phyloP scores from a whole-genome alignment of 2,888 invertebrate genomes.

The Philonicus albiceps region DNA sequence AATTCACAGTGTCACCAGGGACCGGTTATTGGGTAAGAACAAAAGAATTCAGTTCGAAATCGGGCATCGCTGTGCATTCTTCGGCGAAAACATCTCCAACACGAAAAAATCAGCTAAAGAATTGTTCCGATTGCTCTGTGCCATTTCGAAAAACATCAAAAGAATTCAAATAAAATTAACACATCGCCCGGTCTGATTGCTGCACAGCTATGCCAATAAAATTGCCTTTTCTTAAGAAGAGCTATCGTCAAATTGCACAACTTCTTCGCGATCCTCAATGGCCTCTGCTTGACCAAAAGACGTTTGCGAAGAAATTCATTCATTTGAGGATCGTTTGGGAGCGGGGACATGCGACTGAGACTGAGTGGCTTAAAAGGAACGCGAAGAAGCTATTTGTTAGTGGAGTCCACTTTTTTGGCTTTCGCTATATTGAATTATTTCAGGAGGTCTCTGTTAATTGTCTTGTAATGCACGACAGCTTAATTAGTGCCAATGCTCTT shows the following conservation, averaged over 20 bases:
- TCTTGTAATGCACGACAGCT: constrained; percentile 18
- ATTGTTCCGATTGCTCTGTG: not conserved
- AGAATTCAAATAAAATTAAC: constrained; percentile 18
- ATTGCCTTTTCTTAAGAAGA: not conserved
- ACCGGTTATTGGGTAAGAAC: not conserved
- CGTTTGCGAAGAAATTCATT: not conserved
- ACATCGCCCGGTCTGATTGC: not conserved
- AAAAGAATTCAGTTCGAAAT: not conserved
- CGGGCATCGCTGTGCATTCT: not conserved
- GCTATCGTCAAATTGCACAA: not conserved
- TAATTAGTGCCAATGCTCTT: constrained; percentile 11
- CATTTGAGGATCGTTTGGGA: not conserved
- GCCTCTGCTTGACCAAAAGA: not conserved
- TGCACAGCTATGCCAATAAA: not conserved
- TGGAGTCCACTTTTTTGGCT: not conserved
- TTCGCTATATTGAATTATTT: not conserved
- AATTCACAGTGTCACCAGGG: not conserved
- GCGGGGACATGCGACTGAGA: not conserved
- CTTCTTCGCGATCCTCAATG: not conserved
- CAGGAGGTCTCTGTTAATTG: constrained; percentile 7
- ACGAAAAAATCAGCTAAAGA: not conserved
- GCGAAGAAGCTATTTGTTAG: not conserved
- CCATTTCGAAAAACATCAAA: not conserved
- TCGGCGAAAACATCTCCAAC: not conserved
- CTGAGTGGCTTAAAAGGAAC: not conserved